Evolutionary conservation across 2,797 vertebrate species (phyloP), one percentile per base, ranked within the genome.

Genomic region (Megalops cyprinoides): DNA sequence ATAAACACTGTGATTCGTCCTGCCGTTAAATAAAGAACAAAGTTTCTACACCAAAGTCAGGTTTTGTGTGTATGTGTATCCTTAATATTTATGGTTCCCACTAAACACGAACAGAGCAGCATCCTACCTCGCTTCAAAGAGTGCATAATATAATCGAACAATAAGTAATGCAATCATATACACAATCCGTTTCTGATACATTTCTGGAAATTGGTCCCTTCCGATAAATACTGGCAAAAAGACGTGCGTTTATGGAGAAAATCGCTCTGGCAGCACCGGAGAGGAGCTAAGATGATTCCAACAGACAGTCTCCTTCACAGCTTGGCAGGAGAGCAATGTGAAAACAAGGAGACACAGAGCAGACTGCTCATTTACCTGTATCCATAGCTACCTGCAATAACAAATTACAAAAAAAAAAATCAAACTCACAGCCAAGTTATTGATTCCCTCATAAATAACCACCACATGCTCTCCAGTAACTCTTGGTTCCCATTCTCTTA

Each of bases 391-490:
- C 9, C 4, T 25, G 39, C 71, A 39, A 8, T 74, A 20, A 46
- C 42, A 18, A 48, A 46, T 74, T 8, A 74, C 69, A 39, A 42
- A 39, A 74, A 74, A 69, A 39, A 42, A 39, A 74, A 74, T 39
- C 44, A 37, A 9, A 37, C 34, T 31, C 34, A 46, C 14, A 39
- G 37, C 34, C 20, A 6, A 42, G 14, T 74, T 39, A 74, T 74
- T 46, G 18, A 74, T 74, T 74, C 20, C 14, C 39, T 1, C 39
- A 12, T 74, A 34, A 14, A 4, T 46, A 74, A 20, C 42, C 69
- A 7, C 46, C 44, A 4, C 37, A 74, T 74, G 15, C 69, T 23
- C 18, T n/a, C 23, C 34, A 37, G 37, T 10, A 28, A n/a, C 60
- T 12, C 31, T 31, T n/a, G n/a, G n/a, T n/a, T n/a, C n/a, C n/a